phyloP scores from a whole-genome alignment of 2,113 vertebrate species.

The Sorex fumeus region DNA sequence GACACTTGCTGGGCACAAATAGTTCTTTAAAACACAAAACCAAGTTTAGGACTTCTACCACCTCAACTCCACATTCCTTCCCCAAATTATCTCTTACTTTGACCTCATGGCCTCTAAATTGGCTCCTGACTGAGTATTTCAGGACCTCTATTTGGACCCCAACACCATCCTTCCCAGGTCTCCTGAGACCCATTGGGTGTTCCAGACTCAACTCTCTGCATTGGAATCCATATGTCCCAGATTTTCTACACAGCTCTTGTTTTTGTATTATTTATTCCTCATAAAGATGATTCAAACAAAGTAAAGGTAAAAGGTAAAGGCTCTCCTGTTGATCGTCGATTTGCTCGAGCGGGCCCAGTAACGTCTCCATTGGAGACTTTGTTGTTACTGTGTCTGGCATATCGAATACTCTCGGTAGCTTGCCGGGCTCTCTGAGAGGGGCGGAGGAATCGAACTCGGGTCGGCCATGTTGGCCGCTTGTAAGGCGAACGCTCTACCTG shows the following conservation, averaged over 20 bases:
- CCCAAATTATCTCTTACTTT: not conserved
- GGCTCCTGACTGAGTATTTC: not conserved
- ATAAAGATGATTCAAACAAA: conserved; percentile 13
- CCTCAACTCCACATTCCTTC: not conserved
- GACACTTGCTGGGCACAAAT: not conserved
- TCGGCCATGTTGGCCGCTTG: too few species aligned
- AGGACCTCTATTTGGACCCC: not conserved
- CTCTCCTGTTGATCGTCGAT: too few species aligned
- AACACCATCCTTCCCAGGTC: not conserved
- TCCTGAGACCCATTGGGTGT: not conserved
- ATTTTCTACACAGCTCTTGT: not conserved
- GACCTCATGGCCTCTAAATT: not conserved
- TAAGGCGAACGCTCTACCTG: too few species aligned
- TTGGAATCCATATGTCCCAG: not conserved
- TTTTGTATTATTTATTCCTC: not conserved
- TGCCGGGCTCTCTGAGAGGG: too few species aligned
- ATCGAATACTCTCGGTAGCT: too few species aligned
- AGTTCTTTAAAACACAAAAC: not conserved
- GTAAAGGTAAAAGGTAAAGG: too few species aligned
- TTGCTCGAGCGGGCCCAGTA: too few species aligned
- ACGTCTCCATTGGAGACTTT: too few species aligned
- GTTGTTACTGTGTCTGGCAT: too few species aligned
- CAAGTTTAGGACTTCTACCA: not conserved
- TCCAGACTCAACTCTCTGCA: not conserved
- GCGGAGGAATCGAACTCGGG: too few species aligned